phyloP scores from a whole-genome alignment of 2,797 vertebrate genomes.

The Luscinia megarhynchos region DNA sequence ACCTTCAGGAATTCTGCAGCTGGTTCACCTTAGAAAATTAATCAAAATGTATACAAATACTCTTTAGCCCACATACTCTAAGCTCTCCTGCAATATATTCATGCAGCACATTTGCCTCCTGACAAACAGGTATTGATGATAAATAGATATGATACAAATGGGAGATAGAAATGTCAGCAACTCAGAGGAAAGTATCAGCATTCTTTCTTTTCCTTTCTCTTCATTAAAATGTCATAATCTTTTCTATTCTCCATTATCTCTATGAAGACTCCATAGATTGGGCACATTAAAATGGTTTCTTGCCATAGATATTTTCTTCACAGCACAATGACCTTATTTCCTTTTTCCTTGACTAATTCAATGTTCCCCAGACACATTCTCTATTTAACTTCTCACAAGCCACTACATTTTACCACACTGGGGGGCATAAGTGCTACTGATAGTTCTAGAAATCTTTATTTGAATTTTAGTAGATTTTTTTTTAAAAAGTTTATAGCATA shows the following conservation, averaged over 20 bases:
- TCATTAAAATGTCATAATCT: not conserved
- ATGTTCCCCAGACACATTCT: not conserved
- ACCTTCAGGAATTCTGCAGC: not conserved
- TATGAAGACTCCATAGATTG: not conserved
- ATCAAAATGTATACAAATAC: not conserved
- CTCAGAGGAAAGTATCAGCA: not conserved
- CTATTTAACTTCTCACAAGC: not conserved
- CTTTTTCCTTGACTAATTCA: not conserved
- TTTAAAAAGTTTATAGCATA: not conserved
- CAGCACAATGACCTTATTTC: conserved; percentile 1
- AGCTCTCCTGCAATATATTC: not conserved
- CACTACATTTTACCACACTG: not conserved
- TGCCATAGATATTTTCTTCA: not conserved
- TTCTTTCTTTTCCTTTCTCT: not conserved
- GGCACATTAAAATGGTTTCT: not conserved
- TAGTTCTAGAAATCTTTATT: not conserved
- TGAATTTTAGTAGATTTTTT: not conserved
- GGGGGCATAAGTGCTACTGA: not conserved
- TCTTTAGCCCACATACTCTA: not conserved
- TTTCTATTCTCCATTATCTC: not conserved
- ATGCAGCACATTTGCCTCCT: not conserved
- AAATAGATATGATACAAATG: not conserved
- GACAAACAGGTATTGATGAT: not conserved
- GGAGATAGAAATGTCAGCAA: not conserved
- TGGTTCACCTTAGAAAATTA: not conserved